Base-by-base conservation (phyloP, 1,140 invertebrate species). In the Orius laevigatus region DNA sequence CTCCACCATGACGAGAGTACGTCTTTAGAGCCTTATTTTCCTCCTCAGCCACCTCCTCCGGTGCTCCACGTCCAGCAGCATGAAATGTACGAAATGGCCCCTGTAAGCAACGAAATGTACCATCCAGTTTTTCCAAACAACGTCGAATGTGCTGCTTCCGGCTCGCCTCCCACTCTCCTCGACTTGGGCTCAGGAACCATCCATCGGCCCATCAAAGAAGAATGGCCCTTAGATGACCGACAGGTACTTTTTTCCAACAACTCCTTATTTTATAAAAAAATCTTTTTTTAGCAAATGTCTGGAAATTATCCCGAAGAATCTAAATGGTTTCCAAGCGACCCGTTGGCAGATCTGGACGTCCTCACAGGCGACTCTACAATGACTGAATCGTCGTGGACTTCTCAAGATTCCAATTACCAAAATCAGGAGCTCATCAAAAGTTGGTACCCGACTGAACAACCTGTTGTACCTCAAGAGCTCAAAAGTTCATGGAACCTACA, bases 121-220 rank as follows among this genome's bases (percentile, higher is more conserved):
- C 78, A 81, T 55, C 78, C 79, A 0, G 78, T 82, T 58, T 78
- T 15, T 16, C 11, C 11, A 32, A 9, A 44, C 47, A 3, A 10
- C 39, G 16, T 33, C 12, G 48, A 15, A 3, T 19, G n/a, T 16
- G 16, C 31, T 33, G 34, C 25, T 2, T 50, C 44, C 16, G 57
- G 70, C 33, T 81, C 79, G 0, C 78, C 79, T 0, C 72, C 78
- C 0, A 80, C 77, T 0, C 66, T 84, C 12, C 67, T 81, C 0
- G 79, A 83, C 53, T 64, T 83, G 0, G 75, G 74, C 0, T 81
- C 77, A 57, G 76, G 76, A 0, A 66, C 69, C 2, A 72, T 62
- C 0, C 68, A 69, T 49, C 68, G 66, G 62, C 15, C n/a, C 15
- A 47, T 47, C 9, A 36, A 36, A 36, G 35, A 38, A 19, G 46